Conservation (phyloP, 2,113 vertebrate species). For the Paracanthobrama guichenoti region DNA sequence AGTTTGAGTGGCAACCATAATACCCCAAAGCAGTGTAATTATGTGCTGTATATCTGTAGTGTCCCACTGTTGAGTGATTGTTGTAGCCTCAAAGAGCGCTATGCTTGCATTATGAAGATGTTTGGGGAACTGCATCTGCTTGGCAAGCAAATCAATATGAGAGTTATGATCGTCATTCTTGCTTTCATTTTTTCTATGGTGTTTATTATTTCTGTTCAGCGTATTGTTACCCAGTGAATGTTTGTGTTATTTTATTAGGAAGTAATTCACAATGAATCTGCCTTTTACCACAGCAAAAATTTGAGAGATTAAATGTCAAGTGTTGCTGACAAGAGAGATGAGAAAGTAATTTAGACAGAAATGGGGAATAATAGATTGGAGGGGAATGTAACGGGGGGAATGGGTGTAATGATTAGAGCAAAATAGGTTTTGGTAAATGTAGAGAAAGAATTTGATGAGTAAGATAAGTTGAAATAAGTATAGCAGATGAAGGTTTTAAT, state of each 20-base stretch:
- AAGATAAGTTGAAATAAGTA: background rate
- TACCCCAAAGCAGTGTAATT: background rate
- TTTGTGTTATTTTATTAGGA: background rate
- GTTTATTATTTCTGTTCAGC: background rate
- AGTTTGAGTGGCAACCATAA: background rate
- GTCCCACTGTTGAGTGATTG: background rate
- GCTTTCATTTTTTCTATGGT: background rate
- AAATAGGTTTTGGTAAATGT: background rate
- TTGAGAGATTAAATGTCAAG: background rate
- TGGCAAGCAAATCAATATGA: slow-evolving; percentile 17
- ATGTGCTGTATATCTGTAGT: background rate
- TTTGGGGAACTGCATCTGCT: slow-evolving; percentile 8
- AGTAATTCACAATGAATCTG: background rate
- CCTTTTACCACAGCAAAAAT: background rate
- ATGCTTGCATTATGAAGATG: slow-evolving; percentile 23
- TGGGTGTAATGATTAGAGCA: background rate
- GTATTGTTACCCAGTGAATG: background rate
- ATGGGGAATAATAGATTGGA: background rate
- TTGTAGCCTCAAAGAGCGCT: background rate
- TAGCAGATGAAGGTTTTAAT: background rate
- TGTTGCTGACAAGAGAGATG: background rate
- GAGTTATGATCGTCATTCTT: background rate
- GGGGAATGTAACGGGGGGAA: background rate
- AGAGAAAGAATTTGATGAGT: background rate
- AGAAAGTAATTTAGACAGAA: background rate